Base-by-base conservation (phyloP, 2,113 vertebrate species). In the Abramis brama region DNA sequence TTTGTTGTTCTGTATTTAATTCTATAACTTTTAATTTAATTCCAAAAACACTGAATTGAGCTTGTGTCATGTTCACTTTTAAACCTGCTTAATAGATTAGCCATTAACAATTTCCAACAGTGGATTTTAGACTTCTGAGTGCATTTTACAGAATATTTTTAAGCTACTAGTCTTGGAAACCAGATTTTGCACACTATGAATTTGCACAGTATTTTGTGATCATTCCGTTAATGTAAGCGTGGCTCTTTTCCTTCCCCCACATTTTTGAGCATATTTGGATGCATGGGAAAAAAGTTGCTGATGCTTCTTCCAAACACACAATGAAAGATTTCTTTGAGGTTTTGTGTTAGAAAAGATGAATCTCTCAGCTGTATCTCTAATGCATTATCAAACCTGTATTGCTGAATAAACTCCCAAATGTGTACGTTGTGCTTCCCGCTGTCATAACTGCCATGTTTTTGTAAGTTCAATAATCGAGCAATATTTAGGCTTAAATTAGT, bases 251-350 rank as follows among this genome's bases (percentile, higher is more conserved):
- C 1, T 11, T 17, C 21, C 0, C 30, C 27, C 76, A 59, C 21
- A 25, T 79, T 64, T 81, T 66, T 66, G 17, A 66, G n/a, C 57
- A 64, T 62, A 64, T 80, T 62, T 64, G 39, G 78, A 39, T 80
- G 78, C 23, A 60, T 27, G 23, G 78, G 59, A 21, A 80, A 27
- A 80, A 43, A 23, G 30, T 10, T 64, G 39, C 23, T 33, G 43
- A 50, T 21, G 23, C 39, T 30, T 47, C 4, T 66, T 30, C 13
- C 39, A 5, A 60, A 71, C 5, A 19, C 68, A 71, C 36, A 71
- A 1, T 17, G 12, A 4, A 66, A 64, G 79, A 66, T 21, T 62
- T 7, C 0, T 80, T 66, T 68, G n/a, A 68, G n/a, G 62, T 33
- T 50, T 70, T 70, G 79, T 70, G 60, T 19, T 33, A 27, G 59